Percentiles rank a stretch among this genome's conserved stretches.
Conservation (phyloP, 2,888 invertebrate genomes). For the Timandra comae region DNA sequence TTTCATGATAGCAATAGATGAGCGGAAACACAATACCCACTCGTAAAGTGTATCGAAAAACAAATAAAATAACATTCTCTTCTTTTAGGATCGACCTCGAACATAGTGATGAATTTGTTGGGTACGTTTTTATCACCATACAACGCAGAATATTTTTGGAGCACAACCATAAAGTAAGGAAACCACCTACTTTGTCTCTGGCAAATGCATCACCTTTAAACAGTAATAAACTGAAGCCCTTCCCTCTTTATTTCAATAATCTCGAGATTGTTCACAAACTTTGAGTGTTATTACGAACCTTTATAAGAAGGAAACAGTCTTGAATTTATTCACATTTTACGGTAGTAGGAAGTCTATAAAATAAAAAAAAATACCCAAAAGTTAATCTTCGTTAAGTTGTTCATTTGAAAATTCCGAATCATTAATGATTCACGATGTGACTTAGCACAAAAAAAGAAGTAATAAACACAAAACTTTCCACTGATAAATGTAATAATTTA, state of each 20-base stretch:
- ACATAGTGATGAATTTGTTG: slow-evolving; percentile 1
- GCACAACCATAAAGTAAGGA: background rate
- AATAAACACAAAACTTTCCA: no score
- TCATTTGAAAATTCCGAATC: no score
- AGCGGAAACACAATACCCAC: no score
- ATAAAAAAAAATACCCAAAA: background rate
- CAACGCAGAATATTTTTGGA: slow-evolving; percentile 1
- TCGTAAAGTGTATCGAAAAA: no score
- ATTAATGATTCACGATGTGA: no score
- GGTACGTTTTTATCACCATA: background rate
- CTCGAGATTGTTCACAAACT: slow-evolving; percentile 43
- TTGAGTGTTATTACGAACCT: slow-evolving; percentile 47
- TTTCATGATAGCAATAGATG: no score
- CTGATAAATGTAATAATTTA: no score
- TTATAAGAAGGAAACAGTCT: slow-evolving; percentile 35
- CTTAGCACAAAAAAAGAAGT: no score
- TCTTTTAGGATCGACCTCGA: no score
- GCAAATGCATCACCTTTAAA: slow-evolving; percentile 41
- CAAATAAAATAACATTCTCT: no score
- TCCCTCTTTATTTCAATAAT: slow-evolving; percentile 58
- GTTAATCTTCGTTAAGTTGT: no score
- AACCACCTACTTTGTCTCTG: background rate
- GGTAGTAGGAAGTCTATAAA: slow-evolving; percentile 3
- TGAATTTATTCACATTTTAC: slow-evolving; percentile 13
- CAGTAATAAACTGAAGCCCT: slow-evolving; percentile 46